Evolutionary conservation across 2,888 invertebrate species (phyloP), one percentile per base, ranked within the genome.

Genomic region (Thecocarcelia acutangulata): DNA sequence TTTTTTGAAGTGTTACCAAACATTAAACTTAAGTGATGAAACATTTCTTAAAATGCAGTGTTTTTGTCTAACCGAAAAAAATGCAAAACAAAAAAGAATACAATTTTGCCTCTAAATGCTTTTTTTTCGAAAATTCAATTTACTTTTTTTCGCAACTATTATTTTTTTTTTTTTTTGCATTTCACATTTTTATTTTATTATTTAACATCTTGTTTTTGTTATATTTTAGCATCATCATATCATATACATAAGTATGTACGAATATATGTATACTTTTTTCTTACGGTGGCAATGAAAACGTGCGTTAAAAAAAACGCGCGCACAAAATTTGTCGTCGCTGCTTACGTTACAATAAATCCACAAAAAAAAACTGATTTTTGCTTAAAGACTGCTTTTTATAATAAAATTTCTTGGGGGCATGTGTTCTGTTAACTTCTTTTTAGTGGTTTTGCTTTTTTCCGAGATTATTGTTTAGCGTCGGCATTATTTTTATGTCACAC

Each of bases 241-340:
- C n/a, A n/a, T n/a, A n/a, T n/a, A n/a, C n/a, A n/a, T n/a, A n/a
- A n/a, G n/a, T n/a, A n/a, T n/a, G n/a, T n/a, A n/a, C n/a, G n/a
- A n/a, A n/a, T n/a, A n/a, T n/a, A n/a, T n/a, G 24, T 24, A 24
- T 24, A 24, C 44, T 42, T 40, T 59, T 75, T 75, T 68, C 28
- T 68, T 44, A 44, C 40, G 58, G 50, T 61, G 68, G n/a, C 68
- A 76, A 69, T 76, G 68, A 76, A 75, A 74, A 48, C 56, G 58
- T 70, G 48, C n/a, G 28, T 33, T 15, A 28, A 58, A 75, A 66
- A 75, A 78, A 70, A 58, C 70, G 64, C 72, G 78, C 78, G 64
- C 64, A 66, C 21, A 78, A 77, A 78, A 40, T 33, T 58, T 61
- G 48, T 56, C 12, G 28, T 58, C 68, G 19, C 66, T 56, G 52